A percentile compares a stretch with the other conserved stretches of the same genome.
phyloP scores from a whole-genome alignment of 2,113 vertebrate genomes.

The Mesocricetus auratus region DNA sequence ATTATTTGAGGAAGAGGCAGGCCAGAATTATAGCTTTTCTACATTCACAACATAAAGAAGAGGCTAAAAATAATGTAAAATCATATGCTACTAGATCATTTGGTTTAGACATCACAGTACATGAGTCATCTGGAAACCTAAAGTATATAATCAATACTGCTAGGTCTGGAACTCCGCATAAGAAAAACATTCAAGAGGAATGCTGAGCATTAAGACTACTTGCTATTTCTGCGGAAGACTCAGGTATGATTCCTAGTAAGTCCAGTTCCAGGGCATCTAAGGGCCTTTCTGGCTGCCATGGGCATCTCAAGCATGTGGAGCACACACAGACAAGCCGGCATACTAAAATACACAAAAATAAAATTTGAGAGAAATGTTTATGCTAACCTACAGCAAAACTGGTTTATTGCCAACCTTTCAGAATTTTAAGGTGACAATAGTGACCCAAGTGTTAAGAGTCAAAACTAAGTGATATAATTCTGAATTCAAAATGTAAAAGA shows the following conservation, averaged over 20 bases:
- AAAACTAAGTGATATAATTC: constrained; percentile 52
- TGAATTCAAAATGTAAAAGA: background rate
- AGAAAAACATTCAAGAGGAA: constrained; percentile 43
- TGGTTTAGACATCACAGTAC: background rate
- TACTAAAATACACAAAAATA: background rate
- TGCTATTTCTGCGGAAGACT: background rate
- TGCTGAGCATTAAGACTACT: background rate
- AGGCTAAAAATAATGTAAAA: constrained; percentile 10
- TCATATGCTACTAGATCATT: background rate
- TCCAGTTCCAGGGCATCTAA: background rate
- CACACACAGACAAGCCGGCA: background rate
- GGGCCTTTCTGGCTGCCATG: background rate
- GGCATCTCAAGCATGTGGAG: background rate
- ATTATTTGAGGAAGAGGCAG: background rate
- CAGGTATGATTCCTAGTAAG: background rate
- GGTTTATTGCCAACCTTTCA: background rate
- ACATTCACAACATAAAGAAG: background rate
- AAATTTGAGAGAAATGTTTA: constrained; percentile 21
- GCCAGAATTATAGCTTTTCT: background rate
- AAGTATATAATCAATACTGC: background rate
- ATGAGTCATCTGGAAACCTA: background rate
- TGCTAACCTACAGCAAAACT: constrained; percentile 12
- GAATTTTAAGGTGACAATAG: constrained; percentile 36
- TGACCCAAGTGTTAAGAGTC: background rate
- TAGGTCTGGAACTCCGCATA: background rate